phyloP scores from a whole-genome alignment of 1,140 invertebrate species.

The Akabosia matsudoensis region DNA sequence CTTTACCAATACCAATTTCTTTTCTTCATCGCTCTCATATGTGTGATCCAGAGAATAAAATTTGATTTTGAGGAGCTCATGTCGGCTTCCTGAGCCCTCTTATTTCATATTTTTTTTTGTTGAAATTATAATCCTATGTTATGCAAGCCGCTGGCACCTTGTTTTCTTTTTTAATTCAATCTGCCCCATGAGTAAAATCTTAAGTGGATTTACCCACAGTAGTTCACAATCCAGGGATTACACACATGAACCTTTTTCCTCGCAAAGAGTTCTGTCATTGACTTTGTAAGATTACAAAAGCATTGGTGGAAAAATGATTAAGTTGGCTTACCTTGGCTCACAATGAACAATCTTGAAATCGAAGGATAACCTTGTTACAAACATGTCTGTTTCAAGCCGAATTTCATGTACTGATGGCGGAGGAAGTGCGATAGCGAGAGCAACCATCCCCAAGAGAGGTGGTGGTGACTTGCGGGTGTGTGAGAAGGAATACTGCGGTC shows the following conservation, averaged over 20 bases:
- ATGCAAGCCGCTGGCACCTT: background rate
- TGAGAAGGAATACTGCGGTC: constrained; percentile 87
- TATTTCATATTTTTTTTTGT: constrained; percentile 3
- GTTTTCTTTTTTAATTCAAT: background rate
- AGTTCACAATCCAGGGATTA: background rate
- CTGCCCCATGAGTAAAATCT: background rate
- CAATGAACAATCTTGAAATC: constrained; percentile 95
- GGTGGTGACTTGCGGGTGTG: constrained; percentile 79
- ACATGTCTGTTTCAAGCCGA: constrained; percentile 91
- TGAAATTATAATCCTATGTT: background rate
- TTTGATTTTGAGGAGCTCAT: background rate
- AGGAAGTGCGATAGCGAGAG: constrained; percentile 87
- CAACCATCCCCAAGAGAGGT: constrained; percentile 86
- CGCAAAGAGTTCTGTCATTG: no score
- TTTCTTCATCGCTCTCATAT: background rate
- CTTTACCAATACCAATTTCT: no score
- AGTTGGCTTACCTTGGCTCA: constrained; percentile 87
- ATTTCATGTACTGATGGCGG: constrained; percentile 96
- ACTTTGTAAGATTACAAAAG: no score
- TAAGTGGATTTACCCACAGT: background rate
- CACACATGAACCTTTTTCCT: no score
- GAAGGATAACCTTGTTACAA: constrained; percentile 91
- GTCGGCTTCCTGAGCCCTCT: constrained; percentile 14
- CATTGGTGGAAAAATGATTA: no score
- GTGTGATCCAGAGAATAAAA: background rate